Base-by-base conservation (phyloP, 2,888 invertebrate genomes). In the Desoria tigrina region DNA sequence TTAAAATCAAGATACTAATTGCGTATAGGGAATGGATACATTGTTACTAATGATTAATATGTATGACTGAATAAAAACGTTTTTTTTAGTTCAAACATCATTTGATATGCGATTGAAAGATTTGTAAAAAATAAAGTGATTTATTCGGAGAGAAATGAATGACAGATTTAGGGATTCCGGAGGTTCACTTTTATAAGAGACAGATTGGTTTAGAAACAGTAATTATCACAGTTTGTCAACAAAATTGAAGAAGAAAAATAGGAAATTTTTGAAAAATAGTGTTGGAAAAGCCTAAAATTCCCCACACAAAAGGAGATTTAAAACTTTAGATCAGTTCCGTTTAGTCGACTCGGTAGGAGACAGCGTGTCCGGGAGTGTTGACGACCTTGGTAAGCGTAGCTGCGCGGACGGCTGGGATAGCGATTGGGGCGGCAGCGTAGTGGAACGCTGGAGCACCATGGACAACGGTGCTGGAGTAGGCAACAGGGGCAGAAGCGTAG, bases 351-450 rank as follows among this genome's bases (percentile, higher is more conserved):
- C 79, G 77, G 79, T 81, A 81, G 58, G 79, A 78, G 66, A 80
- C 78, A 62, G 81, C 81, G 76, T 81, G 80, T 68, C 80, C 81
- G 60, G 81, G 81, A 77, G 77, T 81, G 78, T 81, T 79, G 76
- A 79, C 78, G 55, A 81, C 77, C 64, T 78, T 78, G 77, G 80
- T 80, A 63, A 79, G 77, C 58, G 78, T 78, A 63, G 79, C 80
- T 54, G 75, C 77, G 37, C 78, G 74, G 59, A 77, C 72, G 11
- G 75, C 70, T 57, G 74, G 69, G 63, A 76, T 75, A 53, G 77
- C 72, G 61, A 66, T 73, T 32, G 57, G 50, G n/a, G 53, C 63
- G 62, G 71, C 66, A 58, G 73, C 68, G 27, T 61, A 53, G 62
- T 68, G 37, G 55, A 54, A 26, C 27, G 57, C 66, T 18, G 45